Evolutionary conservation across 2,797 vertebrate genomes (phyloP).

Genomic region (Clarias fuscus): DNA sequence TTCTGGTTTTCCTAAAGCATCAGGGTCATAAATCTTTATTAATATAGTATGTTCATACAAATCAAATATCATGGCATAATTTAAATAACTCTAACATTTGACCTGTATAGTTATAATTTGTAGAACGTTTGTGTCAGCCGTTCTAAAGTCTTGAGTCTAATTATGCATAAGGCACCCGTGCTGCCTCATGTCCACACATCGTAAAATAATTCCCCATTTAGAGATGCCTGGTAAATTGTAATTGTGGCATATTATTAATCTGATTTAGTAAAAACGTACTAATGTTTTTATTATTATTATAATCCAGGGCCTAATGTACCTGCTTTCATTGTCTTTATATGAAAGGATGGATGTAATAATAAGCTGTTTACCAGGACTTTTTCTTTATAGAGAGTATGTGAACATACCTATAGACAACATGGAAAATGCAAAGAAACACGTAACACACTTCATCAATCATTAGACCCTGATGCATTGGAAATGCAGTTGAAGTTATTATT

Average conservation of each 20-base stretch:
- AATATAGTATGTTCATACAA: background rate
- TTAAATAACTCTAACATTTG: background rate
- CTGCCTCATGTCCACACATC: background rate
- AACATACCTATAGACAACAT: background rate
- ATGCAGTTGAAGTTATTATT: background rate
- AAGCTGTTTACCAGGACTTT: background rate
- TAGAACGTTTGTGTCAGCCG: background rate
- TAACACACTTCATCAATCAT: background rate
- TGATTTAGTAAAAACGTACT: background rate
- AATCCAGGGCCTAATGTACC: background rate
- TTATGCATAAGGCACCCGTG: background rate
- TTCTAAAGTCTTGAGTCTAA: background rate
- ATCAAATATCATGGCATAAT: background rate
- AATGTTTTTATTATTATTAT: background rate
- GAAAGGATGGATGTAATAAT: background rate
- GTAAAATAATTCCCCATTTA: background rate
- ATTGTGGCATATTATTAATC: background rate
- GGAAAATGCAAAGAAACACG: background rate
- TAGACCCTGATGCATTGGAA: slow-evolving; percentile 7
- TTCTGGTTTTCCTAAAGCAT: slow-evolving; percentile 5
- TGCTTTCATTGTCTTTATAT: background rate
- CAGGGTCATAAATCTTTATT: slow-evolving; percentile 15
- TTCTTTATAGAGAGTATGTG: background rate
- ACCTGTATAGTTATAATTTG: background rate
- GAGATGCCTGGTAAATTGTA: background rate